A percentile compares a stretch with the other conserved stretches of the same genome.
Conservation (phyloP, 1,140 invertebrate genomes). For the Phenacoccus solenopsis region DNA sequence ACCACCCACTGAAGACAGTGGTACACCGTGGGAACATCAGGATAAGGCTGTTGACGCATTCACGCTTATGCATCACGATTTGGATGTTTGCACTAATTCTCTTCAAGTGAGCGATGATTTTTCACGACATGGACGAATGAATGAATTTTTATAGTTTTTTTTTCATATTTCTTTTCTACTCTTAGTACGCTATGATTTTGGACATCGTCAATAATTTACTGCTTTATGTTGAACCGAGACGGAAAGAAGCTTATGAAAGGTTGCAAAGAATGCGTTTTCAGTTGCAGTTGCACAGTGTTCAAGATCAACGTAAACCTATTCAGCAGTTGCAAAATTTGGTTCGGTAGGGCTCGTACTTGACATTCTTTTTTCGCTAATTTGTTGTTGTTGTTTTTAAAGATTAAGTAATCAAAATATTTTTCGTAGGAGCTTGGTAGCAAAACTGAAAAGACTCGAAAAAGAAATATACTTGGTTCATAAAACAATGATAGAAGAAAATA, state of each 20-base stretch:
- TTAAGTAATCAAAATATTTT: too few species aligned
- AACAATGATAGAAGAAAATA: conserved; percentile 52
- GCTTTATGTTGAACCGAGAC: conserved; percentile 88
- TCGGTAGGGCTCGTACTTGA: conserved; percentile 32
- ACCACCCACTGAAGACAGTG: conserved; percentile 47
- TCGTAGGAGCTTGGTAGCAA: conserved; percentile 54
- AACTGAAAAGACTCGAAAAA: conserved; percentile 69
- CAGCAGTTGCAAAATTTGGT: conserved; percentile 81
- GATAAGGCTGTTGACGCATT: conserved; percentile 90
- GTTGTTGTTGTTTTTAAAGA: background rate
- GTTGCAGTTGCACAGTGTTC: conserved; percentile 72
- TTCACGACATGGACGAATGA: background rate
- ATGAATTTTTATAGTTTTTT: background rate
- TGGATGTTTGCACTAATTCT: conserved; percentile 94
- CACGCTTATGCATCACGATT: conserved; percentile 94
- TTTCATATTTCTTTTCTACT: conserved; percentile 19
- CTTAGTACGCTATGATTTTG: conserved; percentile 84
- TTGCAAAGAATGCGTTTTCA: conserved; percentile 87
- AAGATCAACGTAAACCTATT: conserved; percentile 84
- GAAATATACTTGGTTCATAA: conserved; percentile 83
- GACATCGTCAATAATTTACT: conserved; percentile 96
- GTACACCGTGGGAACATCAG: conserved; percentile 52
- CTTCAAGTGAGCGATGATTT: conserved; percentile 49
- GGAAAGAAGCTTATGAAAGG: conserved; percentile 79
- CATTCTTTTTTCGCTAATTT: background rate